These are phyloP conservation scores for Ceramica pisi DNA, from an alignment of 2,888 invertebrate genomes.

Conservation along the genomic window DNA sequence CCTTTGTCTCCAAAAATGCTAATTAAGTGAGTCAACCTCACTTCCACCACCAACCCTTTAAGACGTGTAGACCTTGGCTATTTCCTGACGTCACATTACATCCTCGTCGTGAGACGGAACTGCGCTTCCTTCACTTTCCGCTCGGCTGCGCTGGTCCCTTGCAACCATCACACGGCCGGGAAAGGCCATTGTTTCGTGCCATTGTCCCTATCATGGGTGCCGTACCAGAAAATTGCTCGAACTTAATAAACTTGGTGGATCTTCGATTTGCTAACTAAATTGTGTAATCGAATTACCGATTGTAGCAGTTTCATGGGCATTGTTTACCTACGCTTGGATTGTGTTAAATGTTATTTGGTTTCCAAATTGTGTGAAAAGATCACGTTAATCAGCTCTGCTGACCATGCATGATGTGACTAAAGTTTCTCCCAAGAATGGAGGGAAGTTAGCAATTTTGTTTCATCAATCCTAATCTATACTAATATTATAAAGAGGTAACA, in stretches of 20 bases:
- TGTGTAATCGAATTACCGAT: constrained; percentile 38
- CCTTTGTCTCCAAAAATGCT: constrained; percentile 12
- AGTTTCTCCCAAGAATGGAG: neutral
- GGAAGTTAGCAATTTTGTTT: neutral
- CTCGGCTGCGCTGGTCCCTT: constrained; percentile 75
- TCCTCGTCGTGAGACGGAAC: constrained; percentile 79
- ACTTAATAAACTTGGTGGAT: constrained; percentile 21
- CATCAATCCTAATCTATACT: no score
- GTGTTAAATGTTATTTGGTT: constrained; percentile 10
- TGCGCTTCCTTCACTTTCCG: constrained; percentile 83
- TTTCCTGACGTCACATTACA: constrained; percentile 70
- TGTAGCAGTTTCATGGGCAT: constrained; percentile 23
- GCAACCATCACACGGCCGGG: constrained; percentile 70
- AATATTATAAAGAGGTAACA: no score
- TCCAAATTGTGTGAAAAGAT: constrained; percentile 6
- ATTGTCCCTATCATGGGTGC: constrained; percentile 70
- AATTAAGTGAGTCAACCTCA: constrained; percentile 46
- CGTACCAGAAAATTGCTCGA: constrained; percentile 65
- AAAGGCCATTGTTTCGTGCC: constrained; percentile 77
- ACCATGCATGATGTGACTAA: neutral
- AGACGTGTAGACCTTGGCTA: constrained; percentile 57
- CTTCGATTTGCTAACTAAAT: constrained; percentile 46
- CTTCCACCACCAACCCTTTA: constrained; percentile 54
- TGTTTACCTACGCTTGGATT: constrained; percentile 21
- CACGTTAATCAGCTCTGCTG: neutral